Evolutionary conservation across 2,888 invertebrate genomes (phyloP), one percentile per base, ranked within the genome.

Genomic region (Liposcelis brunnea): DNA sequence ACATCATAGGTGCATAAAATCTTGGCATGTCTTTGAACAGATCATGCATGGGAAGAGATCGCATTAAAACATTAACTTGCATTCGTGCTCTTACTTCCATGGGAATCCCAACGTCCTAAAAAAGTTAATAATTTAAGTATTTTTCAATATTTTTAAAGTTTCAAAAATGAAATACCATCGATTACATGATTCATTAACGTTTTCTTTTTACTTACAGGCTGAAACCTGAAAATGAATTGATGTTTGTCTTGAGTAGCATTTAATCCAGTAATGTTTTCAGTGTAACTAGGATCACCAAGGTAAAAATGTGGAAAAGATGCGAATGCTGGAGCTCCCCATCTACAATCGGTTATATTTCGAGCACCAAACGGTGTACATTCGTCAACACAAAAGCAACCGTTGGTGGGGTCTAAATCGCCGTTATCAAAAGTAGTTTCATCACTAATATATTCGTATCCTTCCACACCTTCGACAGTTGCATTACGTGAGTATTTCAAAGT

Each of bases 281-380:
- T 52, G 49, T 82, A 77, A 49, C 62, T 67, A 0, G 75, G 73
- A 63, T 86, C 87, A 0, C 74, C 89, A 53, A 77, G 71, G 56
- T 77, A 69, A 61, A 85, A 90, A 64, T 90, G 87, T 0, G 91
- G 91, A 52, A 83, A 72, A 1, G 87, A 83, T 52, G 85, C 72
- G 58, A 83, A 85, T 0, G 81, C 77, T 0, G 91, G 90, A 0
- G 86, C 80, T 5, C 81, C 83, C 55, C 69, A 80, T 44, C 83
- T 72, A 53, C 85, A 86, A 1, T 77, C 66, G 0, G 82, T 80
- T n/a, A 83, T 73, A 61, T 85, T 83, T 61, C 84, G 68, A 21
- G 78, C 69, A 1, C 86, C 86, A 2, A 73, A 70, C 49, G 82
- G 82, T 12, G 69, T 67, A 58, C 84, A 84, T 46, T 75, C 82